These are phyloP conservation scores for Caradrina clavipalpis DNA, from an alignment of 2,888 invertebrate species.

Conservation along the genomic window DNA sequence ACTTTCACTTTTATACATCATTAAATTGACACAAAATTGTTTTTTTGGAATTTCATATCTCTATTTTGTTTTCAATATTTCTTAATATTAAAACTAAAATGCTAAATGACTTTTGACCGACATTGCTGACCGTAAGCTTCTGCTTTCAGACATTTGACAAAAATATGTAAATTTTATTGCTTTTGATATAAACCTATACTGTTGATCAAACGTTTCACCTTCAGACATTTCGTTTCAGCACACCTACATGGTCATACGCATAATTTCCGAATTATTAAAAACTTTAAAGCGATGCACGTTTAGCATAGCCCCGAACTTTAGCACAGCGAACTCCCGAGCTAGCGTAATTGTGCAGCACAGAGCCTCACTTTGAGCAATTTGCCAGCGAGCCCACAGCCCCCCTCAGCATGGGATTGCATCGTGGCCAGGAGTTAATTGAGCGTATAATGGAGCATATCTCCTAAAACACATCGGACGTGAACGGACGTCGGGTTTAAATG, in stretches of 20 bases:
- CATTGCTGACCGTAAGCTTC: too few relatives aligned
- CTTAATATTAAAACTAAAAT: too few relatives aligned
- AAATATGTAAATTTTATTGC: too few relatives aligned
- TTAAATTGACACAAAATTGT: too few relatives aligned
- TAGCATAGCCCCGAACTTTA: constrained; percentile 19
- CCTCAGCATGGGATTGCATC: constrained; percentile 34
- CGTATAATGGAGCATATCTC: constrained; percentile 56
- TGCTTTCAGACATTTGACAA: too few relatives aligned
- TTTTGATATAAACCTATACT: too few relatives aligned
- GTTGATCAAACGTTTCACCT: too few relatives aligned
- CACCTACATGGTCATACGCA: background rate
- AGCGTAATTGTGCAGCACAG: constrained; percentile 16
- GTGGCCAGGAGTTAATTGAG: constrained; percentile 52
- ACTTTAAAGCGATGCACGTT: background rate
- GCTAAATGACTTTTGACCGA: too few relatives aligned
- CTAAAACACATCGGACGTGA: constrained; percentile 46
- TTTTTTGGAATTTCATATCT: too few relatives aligned
- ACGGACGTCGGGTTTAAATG: constrained; percentile 29
- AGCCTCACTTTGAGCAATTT: constrained; percentile 57
- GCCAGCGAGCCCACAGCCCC: constrained; percentile 29
- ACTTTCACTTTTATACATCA: too few relatives aligned
- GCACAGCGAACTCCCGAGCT: constrained; percentile 26
- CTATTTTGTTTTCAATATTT: too few relatives aligned
- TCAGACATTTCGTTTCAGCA: background rate
- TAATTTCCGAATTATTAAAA: background rate